Base-by-base conservation (phyloP, 2,888 invertebrate species). In the Petrolisthes manimaculis region DNA sequence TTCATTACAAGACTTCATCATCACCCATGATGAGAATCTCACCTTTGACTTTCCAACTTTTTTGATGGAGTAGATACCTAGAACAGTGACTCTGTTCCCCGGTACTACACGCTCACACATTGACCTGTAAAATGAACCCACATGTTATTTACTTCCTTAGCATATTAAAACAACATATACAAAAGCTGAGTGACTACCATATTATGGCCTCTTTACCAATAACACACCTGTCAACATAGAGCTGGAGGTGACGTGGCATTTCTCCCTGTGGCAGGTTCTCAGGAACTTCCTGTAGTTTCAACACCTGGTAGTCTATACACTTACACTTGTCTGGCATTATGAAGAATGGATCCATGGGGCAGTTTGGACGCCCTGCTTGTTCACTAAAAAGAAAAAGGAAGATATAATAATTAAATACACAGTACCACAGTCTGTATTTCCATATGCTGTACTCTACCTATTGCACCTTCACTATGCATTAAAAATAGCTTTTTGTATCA, bases 241-340 rank as follows among this genome's bases (percentile, higher is more conserved):
- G 94, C 91, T 97, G 97, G 92, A 99, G 94, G 93, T 99, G 99
- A 0, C 99, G 95, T 0, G 99, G 99, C 95, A 99, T 97, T 94
- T 99, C 99, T 79, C 99, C 99, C 92, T 99, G 98, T 0, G 98
- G 98, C 89, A 97, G 96, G 91, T 95, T 95, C 93, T 99, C 99
- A 0, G 98, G 98, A 37, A 97, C 94, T 93, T 99, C 99, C 95
- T 99, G 99, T 14, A 99, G 93, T 93, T 99, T 99, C n/a, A 99
- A 93, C 0, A 97, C 96, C 95, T 99, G 99, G 93, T 97, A 99
- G 94, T 99, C 99, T 53, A 99, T 97, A 93, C 99, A 99, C 91
- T 95, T 95, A 93, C 99, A 99, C 93, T 98, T 98, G 93, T 99
- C 99, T 21, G 99, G 99, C 93, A 99, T 96, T 91, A 99, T 98